Evolutionary conservation across 2,797 vertebrate genomes (phyloP).

Genomic region (Labroides dimidiatus): DNA sequence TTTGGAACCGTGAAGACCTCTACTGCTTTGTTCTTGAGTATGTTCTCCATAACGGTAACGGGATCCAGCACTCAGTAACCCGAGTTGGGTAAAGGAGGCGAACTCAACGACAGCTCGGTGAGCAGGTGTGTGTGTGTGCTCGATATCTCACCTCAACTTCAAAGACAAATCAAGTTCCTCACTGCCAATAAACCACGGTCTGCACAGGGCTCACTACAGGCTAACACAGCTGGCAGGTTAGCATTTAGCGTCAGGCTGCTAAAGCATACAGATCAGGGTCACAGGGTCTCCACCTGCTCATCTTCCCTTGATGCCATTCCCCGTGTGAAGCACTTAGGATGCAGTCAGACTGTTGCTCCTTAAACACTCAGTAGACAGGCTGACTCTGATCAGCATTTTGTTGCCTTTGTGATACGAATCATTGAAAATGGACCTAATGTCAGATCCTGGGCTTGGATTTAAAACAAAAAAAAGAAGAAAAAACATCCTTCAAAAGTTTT

Average conservation of each 20-base stretch:
- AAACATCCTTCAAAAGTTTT: neutral
- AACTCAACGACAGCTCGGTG: neutral
- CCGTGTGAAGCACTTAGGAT: constrained; percentile 12
- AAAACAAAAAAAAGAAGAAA: neutral
- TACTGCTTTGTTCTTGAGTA: neutral
- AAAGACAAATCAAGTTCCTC: constrained; percentile 31
- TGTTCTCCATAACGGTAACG: neutral
- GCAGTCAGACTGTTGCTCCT: constrained; percentile 3
- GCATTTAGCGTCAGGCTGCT: neutral
- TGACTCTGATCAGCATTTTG: constrained; percentile 5
- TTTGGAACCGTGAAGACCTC: constrained; percentile 7
- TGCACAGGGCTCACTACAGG: constrained; percentile 4
- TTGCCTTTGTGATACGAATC: constrained; percentile 1
- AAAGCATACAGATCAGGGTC: constrained; percentile 13
- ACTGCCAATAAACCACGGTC: constrained; percentile 45
- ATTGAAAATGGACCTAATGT: neutral
- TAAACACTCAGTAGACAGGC: neutral
- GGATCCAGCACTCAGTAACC: neutral
- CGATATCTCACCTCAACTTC: neutral
- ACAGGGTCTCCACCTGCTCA: constrained; percentile 26
- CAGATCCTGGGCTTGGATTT: constrained; percentile 1
- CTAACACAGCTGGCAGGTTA: neutral
- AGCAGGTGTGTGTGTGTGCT: neutral
- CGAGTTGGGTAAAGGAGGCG: neutral
- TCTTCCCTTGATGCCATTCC: neutral